Conservation (phyloP, 2,888 invertebrate genomes). For the Zootermopsis nevadensis region DNA sequence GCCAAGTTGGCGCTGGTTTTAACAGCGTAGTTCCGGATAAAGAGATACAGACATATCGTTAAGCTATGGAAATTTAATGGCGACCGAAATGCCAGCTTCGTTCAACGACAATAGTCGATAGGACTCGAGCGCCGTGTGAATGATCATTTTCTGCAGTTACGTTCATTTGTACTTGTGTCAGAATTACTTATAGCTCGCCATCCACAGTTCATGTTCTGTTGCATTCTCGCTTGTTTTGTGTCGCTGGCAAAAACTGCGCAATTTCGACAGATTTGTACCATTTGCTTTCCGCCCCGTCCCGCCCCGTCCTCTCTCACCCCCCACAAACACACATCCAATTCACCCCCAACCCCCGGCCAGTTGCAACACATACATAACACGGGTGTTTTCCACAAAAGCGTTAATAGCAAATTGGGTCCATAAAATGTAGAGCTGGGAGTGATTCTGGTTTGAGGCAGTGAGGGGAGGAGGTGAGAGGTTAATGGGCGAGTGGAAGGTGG, state of each 20-base stretch:
- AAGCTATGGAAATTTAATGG: conserved; percentile 60
- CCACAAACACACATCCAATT: conserved; percentile 20
- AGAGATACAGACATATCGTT: conserved; percentile 39
- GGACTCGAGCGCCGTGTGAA: neutral
- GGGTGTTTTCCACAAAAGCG: conserved; percentile 56
- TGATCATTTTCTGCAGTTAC: conserved; percentile 44
- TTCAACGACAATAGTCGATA: conserved; percentile 32
- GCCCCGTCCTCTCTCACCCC: neutral
- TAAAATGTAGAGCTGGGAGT: conserved; percentile 56
- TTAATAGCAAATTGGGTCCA: conserved; percentile 59
- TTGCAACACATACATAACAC: neutral
- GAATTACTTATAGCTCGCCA: conserved; percentile 43
- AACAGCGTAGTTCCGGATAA: conserved; percentile 7
- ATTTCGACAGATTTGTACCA: conserved; percentile 50
- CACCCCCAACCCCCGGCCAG: neutral
- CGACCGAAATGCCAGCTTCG: conserved; percentile 56
- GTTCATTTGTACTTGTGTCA: conserved; percentile 46
- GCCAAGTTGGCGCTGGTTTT: neutral
- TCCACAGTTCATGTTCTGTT: conserved; percentile 14
- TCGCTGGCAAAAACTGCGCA: conserved; percentile 33
- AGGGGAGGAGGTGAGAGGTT: conserved; percentile 44
- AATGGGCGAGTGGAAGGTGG: conserved; percentile 27
- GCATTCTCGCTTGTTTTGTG: neutral
- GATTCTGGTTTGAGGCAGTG: conserved; percentile 25
- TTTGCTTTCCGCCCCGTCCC: conserved; percentile 31